Evolutionary conservation across 92 coral and sea anemone genomes (phyloP).

Genomic region (Palythoa grandiflora): DNA sequence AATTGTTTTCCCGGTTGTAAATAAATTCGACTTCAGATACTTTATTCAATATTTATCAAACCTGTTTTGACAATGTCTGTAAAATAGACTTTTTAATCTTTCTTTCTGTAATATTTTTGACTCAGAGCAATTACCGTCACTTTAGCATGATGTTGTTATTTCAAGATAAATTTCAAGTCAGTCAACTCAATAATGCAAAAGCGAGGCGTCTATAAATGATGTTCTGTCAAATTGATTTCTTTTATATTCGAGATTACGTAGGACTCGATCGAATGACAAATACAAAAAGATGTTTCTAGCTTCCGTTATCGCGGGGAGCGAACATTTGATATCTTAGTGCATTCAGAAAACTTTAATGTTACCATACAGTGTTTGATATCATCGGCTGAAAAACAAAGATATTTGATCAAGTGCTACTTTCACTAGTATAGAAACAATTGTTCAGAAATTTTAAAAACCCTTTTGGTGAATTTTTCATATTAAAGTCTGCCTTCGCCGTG

Average conservation of each 20-base stretch:
- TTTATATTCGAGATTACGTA: conserved; percentile 20
- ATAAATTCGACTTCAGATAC: conserved; percentile 5
- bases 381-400: background rate
- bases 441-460: background rate
- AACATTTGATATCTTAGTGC: background rate
- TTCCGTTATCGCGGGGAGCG: conserved; percentile 34
- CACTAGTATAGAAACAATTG: background rate
- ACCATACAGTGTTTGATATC: background rate
- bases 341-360: conserved; percentile 3
- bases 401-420: background rate
- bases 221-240: background rate
- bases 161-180: conserved; percentile 8
- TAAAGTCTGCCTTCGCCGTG: too few species aligned
- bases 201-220: background rate
- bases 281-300: conserved; percentile 7
- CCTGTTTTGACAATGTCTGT: conserved; percentile 5
- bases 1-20: conserved; percentile 18
- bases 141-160: background rate
- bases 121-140: background rate
- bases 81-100: background rate
- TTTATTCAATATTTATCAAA: conserved; percentile 42
- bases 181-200: background rate
- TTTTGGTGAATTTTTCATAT: background rate
- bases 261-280: background rate
- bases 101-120: background rate